These are phyloP conservation scores for Cuculus canorus DNA, from an alignment of 2,797 vertebrate species.

Conservation along the genomic window DNA sequence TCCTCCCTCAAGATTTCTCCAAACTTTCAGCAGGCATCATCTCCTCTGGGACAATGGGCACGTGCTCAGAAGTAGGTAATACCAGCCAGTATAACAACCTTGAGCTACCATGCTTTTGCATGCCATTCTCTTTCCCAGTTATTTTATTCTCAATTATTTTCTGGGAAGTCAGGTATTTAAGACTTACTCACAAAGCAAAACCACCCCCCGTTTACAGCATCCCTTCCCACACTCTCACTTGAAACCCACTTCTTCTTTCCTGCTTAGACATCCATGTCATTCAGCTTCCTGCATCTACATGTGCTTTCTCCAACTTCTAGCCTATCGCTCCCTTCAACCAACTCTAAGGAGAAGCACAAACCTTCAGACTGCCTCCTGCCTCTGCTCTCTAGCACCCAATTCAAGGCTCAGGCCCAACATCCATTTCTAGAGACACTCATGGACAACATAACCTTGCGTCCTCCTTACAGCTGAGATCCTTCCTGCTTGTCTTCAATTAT, in stretches of 20 bases:
- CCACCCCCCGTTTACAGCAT: background rate
- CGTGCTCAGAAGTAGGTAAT: accelerated
- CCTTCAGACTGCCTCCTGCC: background rate
- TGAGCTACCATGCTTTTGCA: background rate
- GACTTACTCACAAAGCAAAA: background rate
- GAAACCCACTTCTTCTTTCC: background rate
- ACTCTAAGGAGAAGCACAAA: background rate
- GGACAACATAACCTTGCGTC: accelerated
- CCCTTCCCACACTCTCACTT: background rate
- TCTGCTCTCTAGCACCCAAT: background rate
- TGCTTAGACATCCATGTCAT: background rate
- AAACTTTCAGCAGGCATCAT: background rate
- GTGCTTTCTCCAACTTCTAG: background rate
- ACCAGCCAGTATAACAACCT: background rate
- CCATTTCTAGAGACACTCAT: background rate
- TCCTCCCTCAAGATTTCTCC: background rate
- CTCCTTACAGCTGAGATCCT: background rate
- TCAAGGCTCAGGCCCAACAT: background rate
- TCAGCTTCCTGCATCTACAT: background rate
- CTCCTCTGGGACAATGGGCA: background rate
- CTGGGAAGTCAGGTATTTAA: background rate
- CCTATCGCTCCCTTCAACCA: background rate
- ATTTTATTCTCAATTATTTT: background rate
- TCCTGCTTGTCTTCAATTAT: background rate
- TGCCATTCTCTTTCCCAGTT: background rate